These are phyloP conservation scores for Tetraneura akinire DNA, from an alignment of 1,140 invertebrate species.

Conservation along the genomic window DNA sequence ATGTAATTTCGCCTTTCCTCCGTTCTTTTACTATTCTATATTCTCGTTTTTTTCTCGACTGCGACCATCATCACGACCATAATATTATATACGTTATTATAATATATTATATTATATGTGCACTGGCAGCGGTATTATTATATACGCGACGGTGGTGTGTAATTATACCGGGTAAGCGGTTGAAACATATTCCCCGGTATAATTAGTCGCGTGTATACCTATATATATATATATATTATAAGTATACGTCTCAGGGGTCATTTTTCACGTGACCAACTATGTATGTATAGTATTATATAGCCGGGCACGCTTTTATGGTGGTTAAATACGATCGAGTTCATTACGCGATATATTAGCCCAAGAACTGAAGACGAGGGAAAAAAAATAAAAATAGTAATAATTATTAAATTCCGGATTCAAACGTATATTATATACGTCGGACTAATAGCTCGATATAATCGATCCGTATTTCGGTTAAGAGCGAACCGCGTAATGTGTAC, in stretches of 20 bases:
- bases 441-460: constrained; percentile 15
- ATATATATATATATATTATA: no score
- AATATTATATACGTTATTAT: no score
- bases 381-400: background rate
- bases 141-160: background rate
- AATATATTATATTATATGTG: no score
- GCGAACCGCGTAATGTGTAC: background rate
- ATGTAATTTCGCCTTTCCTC: constrained; percentile 38
- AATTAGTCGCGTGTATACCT: no score
- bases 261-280: constrained; percentile 24
- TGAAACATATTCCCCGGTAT: constrained; percentile 22
- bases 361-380: background rate
- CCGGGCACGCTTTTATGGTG: constrained; percentile 8
- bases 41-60: background rate
- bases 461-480: background rate
- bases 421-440: background rate
- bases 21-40: background rate
- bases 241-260: constrained; percentile 1
- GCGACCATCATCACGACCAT: background rate
- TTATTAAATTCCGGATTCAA: background rate
- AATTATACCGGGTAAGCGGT: constrained; percentile 5
- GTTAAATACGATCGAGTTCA: background rate
- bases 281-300: background rate
- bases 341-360: background rate
- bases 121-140: background rate